Evolutionary conservation across 2,888 invertebrate genomes (phyloP), one percentile per base, ranked within the genome.

Genomic region (Agrochola lychnidis): DNA sequence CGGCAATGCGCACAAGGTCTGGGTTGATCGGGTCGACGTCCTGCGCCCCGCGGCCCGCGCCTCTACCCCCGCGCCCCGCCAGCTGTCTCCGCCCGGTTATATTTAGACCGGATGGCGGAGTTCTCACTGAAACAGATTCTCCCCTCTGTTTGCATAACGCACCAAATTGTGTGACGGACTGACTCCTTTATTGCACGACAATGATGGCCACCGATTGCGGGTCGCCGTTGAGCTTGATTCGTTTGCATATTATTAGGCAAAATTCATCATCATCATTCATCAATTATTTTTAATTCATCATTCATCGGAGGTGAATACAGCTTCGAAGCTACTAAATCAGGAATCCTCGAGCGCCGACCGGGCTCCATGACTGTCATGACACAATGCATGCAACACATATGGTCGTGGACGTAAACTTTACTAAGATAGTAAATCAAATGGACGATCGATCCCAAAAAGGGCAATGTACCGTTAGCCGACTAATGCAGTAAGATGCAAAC

Each of bases 61-160:
- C 90, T 59, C 86, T 89, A 85, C 89, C 84, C 85, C 85, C 85
- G 83, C 86, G 82, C 90, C 84, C 88, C 89, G 83, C 92, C 93
- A 93, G 93, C 94, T 94, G 94, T 94, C 94, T 92, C 93, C 91
- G 90, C 91, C 92, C 91, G 91, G 90, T 94, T 95, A 95, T 95
- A 95, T 95, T 95, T 95, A 95, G 95, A 93, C 94, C 93, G 94
- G 94, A 94, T 93, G 92, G 93, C 93, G 86, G 90, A 93, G 93
- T 92, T 94, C 93, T 93, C 91, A 93, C 94, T 94, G 93, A 93
- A 93, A 94, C 94, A 92, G 92, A 94, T 95, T 94, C 94, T 94
- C 94, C 94, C 94, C 92, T 92, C 92, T 92, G 93, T 93, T 94
- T 93, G 92, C 92, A 93, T 94, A 93, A 93, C 90, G 90, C 87